These are phyloP conservation scores for Dryobates pubescens DNA, from an alignment of 2,797 vertebrate genomes.

Conservation along the genomic window DNA sequence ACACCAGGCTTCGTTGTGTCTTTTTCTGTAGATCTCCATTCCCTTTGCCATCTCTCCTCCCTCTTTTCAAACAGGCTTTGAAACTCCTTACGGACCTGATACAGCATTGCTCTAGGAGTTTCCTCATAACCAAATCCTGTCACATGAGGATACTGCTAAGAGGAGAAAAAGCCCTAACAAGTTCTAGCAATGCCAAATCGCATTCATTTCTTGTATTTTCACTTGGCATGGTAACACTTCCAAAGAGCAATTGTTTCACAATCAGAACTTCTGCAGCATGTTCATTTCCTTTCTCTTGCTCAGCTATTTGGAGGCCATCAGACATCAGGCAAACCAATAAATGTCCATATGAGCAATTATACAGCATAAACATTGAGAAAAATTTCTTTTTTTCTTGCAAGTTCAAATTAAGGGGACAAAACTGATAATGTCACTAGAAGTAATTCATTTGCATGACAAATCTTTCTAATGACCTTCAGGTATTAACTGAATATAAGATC, in stretches of 20 bases:
- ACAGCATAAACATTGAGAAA: background rate
- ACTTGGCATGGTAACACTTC: conserved; percentile 68
- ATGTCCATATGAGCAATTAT: conserved; percentile 1
- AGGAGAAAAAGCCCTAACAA: conserved; percentile 57
- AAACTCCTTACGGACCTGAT: conserved; percentile 42
- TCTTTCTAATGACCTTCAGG: background rate
- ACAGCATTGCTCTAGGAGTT: conserved; percentile 57
- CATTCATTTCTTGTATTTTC: conserved; percentile 69
- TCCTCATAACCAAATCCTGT: conserved; percentile 67
- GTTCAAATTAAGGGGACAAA: background rate
- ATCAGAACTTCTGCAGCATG: conserved; percentile 65
- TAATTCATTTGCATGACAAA: background rate
- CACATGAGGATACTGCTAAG: conserved; percentile 65
- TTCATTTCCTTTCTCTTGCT: conserved; percentile 46
- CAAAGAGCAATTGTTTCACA: conserved; percentile 64
- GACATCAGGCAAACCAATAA: conserved; percentile 34
- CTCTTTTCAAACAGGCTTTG: conserved; percentile 51
- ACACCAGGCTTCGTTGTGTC: conserved; percentile 36
- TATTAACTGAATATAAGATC: background rate
- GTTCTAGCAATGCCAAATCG: conserved; percentile 58
- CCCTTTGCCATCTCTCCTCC: conserved; percentile 63
- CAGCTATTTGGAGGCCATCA: conserved; percentile 52
- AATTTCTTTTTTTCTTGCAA: background rate
- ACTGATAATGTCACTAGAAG: background rate
- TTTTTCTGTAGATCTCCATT: conserved; percentile 51